Evolutionary conservation across 2,888 invertebrate species (phyloP).

Genomic region (Bhutanitis thaidina): DNA sequence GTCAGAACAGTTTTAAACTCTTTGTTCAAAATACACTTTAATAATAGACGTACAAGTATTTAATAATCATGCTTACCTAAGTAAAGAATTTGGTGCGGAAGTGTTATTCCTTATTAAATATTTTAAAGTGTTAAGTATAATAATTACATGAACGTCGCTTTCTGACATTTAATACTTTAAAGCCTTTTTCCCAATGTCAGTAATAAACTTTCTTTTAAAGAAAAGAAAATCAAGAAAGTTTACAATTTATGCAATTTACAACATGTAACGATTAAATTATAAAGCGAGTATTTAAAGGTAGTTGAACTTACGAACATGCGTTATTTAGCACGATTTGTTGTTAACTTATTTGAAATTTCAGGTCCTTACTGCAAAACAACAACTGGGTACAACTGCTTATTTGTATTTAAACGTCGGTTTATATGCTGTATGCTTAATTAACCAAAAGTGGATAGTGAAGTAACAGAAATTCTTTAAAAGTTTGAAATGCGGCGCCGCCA

Average conservation of each 20-base stretch:
- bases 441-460: conserved; percentile 34
- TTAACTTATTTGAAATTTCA: conserved; percentile 34
- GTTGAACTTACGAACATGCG: conserved; percentile 23
- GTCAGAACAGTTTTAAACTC: too few species aligned
- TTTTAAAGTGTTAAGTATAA: too few species aligned
- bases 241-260: conserved; percentile 11
- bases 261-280: not conserved
- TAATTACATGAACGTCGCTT: too few species aligned
- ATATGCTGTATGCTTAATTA: conserved; percentile 43
- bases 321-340: conserved; percentile 32
- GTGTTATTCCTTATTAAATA: too few species aligned
- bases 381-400: conserved; percentile 29
- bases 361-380: conserved; percentile 36
- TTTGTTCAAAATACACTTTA: too few species aligned
- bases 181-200: conserved; percentile 14
- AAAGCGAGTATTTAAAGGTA: conserved; percentile 25
- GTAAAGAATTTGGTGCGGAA: too few species aligned
- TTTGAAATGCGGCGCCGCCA: conserved; percentile 59
- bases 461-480: conserved; percentile 32
- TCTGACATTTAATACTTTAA: not conserved
- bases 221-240: conserved; percentile 21
- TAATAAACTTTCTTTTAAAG: conserved; percentile 23
- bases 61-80: too few species aligned
- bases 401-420: conserved; percentile 26
- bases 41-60: too few species aligned